Evolutionary conservation across 2,113 vertebrate genomes (phyloP).

Genomic region (Oenanthe melanoleuca): DNA sequence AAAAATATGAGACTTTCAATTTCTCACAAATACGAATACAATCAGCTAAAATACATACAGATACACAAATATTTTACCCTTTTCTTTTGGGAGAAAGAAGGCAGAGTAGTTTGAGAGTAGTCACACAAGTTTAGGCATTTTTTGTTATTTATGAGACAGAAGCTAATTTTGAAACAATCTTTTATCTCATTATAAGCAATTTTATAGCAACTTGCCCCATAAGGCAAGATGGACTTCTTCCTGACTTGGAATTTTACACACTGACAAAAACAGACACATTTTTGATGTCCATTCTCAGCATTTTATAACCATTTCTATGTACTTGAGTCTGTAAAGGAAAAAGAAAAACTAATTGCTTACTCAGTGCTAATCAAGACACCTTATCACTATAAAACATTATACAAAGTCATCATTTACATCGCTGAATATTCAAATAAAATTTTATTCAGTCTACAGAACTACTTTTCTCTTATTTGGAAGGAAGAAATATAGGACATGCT

Average conservation of each 20-base stretch:
- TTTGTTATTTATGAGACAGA: not conserved
- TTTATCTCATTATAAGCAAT: not conserved
- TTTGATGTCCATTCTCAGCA: not conserved
- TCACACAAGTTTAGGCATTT: not conserved
- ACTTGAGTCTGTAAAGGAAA: not conserved
- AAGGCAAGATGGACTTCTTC: not conserved
- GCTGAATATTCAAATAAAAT: slow-evolving; percentile 31
- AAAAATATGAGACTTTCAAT: not conserved
- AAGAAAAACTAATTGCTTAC: not conserved
- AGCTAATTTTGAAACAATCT: not conserved
- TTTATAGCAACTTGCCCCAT: rapidly evolving
- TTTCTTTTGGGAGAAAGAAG: not conserved
- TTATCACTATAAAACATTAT: not conserved
- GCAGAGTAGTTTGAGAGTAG: not conserved
- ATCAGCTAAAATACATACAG: not conserved
- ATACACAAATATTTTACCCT: not conserved
- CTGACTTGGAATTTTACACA: not conserved
- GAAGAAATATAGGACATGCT: slow-evolving; percentile 5
- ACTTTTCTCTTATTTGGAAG: not conserved
- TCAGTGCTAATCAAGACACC: slow-evolving; percentile 24
- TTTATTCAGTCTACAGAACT: not conserved
- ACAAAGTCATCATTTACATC: slow-evolving; percentile 36
- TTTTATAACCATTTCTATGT: not conserved
- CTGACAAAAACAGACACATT: not conserved
- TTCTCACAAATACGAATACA: not conserved